Percentiles rank a stretch among this genome's conserved stretches.
Evolutionary conservation across 2,888 invertebrate species (phyloP).

Genomic region (Acronicta psi): DNA sequence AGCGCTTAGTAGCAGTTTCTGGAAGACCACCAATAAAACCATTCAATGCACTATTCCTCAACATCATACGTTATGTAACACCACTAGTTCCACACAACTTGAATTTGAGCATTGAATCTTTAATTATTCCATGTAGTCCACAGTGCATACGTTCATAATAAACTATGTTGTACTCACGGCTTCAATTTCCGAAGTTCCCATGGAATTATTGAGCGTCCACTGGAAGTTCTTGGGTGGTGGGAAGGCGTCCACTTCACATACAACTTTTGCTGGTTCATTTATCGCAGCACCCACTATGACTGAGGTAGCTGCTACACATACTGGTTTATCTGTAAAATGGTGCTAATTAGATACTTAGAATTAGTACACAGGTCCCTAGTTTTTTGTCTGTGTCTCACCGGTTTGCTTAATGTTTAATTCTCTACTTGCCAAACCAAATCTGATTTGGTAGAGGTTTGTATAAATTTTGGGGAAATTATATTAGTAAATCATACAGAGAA

Average conservation of each 20-base stretch:
- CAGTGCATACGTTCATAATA: conserved; percentile 25
- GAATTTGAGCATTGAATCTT: conserved; percentile 25
- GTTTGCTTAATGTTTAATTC: no score
- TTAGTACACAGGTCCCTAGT: no score
- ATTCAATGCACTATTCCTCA: no score
- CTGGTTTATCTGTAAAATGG: conserved; percentile 92
- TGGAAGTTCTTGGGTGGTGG: conserved; percentile 95
- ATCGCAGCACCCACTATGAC: conserved; percentile 95
- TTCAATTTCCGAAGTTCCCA: conserved; percentile 93
- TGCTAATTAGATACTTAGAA: neutral
- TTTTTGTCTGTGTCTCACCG: no score
- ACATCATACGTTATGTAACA: neutral
- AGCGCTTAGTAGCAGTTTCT: no score
- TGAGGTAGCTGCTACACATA: conserved; percentile 92
- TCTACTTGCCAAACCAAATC: no score
- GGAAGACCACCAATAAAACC: no score
- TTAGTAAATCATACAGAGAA: no score
- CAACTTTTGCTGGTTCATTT: conserved; percentile 93
- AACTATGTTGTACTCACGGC: conserved; percentile 66
- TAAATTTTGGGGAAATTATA: no score
- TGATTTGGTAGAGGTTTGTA: no score
- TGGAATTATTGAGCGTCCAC: conserved; percentile 97
- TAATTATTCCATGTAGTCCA: conserved; percentile 40
- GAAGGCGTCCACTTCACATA: conserved; percentile 95
- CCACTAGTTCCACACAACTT: conserved; percentile 14